Evolutionary conservation across 2,797 vertebrate species (phyloP).

Genomic region (Salmo trutta): DNA sequence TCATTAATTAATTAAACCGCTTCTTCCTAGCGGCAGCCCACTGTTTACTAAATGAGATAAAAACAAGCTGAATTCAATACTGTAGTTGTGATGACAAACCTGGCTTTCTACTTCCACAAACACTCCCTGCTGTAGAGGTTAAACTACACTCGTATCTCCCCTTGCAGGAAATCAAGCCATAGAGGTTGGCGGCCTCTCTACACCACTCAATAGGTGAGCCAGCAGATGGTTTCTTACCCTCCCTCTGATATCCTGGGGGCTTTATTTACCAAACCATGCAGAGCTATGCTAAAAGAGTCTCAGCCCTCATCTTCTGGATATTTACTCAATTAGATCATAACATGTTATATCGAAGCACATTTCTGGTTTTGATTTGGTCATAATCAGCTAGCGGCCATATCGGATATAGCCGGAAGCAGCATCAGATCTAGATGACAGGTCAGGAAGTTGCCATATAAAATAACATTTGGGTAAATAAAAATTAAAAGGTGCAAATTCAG

Average conservation of each 20-base stretch:
- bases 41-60: not conserved
- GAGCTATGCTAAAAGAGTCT: not conserved
- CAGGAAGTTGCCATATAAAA: no score
- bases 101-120: not conserved
- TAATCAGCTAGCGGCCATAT: no score
- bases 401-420: no score
- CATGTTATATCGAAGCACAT: no score
- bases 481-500: no score
- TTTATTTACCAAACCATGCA: slow-evolving; percentile 12
- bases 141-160: not conserved
- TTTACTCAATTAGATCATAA: not conserved
- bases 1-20: not conserved
- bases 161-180: slow-evolving; percentile 4
- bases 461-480: no score
- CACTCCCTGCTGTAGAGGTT: not conserved
- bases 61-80: not conserved
- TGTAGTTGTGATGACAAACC: not conserved
- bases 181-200: slow-evolving; percentile 16
- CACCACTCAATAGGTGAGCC: slow-evolving; percentile 11
- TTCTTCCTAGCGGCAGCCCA: not conserved
- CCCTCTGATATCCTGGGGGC: slow-evolving; percentile 15
- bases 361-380: no score
- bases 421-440: no score
- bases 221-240: slow-evolving; percentile 25
- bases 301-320: not conserved